These are phyloP conservation scores for Campoletis raptor DNA, from an alignment of 2,888 invertebrate genomes.

Conservation along the genomic window DNA sequence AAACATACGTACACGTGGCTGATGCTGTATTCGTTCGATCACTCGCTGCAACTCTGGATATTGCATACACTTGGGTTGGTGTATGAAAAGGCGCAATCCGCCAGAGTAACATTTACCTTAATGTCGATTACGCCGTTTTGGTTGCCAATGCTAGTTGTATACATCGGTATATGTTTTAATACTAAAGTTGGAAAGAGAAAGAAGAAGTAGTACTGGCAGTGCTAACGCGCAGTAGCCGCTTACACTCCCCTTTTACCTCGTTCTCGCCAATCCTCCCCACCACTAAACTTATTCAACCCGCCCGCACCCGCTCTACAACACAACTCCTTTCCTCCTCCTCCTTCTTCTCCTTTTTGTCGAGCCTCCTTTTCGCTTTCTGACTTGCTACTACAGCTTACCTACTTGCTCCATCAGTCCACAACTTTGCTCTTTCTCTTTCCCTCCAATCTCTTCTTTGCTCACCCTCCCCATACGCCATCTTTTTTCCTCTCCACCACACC, in stretches of 20 bases:
- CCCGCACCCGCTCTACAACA: constrained; percentile 58
- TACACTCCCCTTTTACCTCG: constrained; percentile 72
- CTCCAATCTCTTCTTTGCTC: constrained; percentile 67
- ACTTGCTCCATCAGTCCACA: constrained; percentile 53
- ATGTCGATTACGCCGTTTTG: constrained; percentile 14
- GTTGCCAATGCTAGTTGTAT: neutral
- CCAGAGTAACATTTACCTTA: neutral
- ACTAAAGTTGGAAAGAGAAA: constrained; percentile 31
- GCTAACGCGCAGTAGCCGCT: constrained; percentile 84
- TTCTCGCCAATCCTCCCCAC: constrained; percentile 30
- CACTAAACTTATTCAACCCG: constrained; percentile 32
- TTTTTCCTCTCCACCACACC: constrained; percentile 40
- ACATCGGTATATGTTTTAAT: neutral
- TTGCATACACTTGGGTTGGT: constrained; percentile 1
- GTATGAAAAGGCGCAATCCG: constrained; percentile 5
- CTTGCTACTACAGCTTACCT: constrained; percentile 65
- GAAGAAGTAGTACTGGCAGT: constrained; percentile 82
- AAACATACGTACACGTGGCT: neutral
- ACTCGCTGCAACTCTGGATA: constrained; percentile 10
- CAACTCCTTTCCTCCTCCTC: constrained; percentile 53
- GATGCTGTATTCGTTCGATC: constrained; percentile 36
- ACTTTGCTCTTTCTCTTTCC: constrained; percentile 58
- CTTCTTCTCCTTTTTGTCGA: constrained; percentile 41
- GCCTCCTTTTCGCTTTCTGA: constrained; percentile 68
- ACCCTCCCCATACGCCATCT: constrained; percentile 23